phyloP scores from a whole-genome alignment of 2,797 vertebrate species.

The Melanogrammus aeglefinus region DNA sequence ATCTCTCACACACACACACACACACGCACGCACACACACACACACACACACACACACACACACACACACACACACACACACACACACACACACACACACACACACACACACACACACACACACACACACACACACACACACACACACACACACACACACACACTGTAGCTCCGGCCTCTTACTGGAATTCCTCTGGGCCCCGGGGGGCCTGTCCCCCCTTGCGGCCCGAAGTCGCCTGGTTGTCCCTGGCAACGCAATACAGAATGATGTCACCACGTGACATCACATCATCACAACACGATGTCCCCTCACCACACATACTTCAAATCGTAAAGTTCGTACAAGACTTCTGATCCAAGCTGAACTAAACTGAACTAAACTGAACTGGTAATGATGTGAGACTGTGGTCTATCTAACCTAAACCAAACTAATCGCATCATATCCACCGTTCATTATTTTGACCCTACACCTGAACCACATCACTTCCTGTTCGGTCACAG shows the following conservation, averaged over 20 bases:
- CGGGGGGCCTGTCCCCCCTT: background rate
- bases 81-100: background rate
- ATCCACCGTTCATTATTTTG: too few relatives aligned
- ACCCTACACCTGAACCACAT: background rate
- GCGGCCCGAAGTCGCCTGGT: background rate
- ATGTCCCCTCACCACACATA: background rate
- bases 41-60: background rate
- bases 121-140: slow-evolving; percentile 2
- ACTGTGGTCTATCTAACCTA: too few relatives aligned
- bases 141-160: background rate
- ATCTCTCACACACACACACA: background rate
- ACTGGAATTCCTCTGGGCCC: slow-evolving; percentile 3
- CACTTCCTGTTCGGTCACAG: background rate
- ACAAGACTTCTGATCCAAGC: too few relatives aligned
- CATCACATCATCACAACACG: background rate
- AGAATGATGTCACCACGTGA: background rate
- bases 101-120: background rate
- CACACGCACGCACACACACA: background rate
- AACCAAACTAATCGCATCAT: too few relatives aligned
- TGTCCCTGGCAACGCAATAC: slow-evolving; percentile 2
- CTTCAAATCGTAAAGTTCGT: too few relatives aligned
- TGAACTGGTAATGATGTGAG: too few relatives aligned
- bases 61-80: slow-evolving; percentile 5
- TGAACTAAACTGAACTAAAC: too few relatives aligned
- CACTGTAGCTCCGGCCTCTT: background rate